Evolutionary conservation across 2,113 vertebrate species (phyloP), one percentile per base, ranked within the genome.

Genomic region (Phyllostomus hastatus): DNA sequence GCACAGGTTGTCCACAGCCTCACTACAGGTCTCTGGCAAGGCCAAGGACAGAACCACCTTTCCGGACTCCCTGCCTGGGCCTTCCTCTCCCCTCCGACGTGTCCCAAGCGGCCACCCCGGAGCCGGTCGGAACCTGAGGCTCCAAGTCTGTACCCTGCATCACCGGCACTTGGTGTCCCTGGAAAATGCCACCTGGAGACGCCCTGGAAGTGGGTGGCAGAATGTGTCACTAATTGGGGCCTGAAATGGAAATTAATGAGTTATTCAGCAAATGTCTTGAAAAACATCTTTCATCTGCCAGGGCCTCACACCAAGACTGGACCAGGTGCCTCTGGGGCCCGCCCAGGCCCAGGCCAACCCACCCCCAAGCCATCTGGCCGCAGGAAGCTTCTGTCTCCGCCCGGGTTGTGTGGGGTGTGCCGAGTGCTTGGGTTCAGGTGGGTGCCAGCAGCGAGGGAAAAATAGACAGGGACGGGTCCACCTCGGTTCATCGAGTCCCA

Each of bases 211-310:
- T 48, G 24, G 61, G 81, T 95, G 46, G 83, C 54, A 69, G 61
- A 78, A 83, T 80, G 20, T 88, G 54, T 96, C 95, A 93, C 82
- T 96, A n/a, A 86, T 69, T 91, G 78, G 76, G 92, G 33, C 67
- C 90, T 82, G 35, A 90, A 82, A 82, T 86, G 78, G 79, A 94
- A 96, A 91, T 96, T 95, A 95, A 96, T 95, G 92, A 96, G 90
- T 82, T 92, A 59, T n/a, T 94, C 14, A 82, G 84, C 43, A 94
- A 59, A 70, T 33, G 70, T 94, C 81, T 81, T 5, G 16, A 94
- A 79, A 91, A 95, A 66, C 57, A 83, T 88, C 72, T 73, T 67
- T 95, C 69, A 78, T 81, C 22, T 93, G 57, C 43, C 59, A 22
- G 59, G 85, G 89, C 52, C 76, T 54, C 69, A 72, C 41, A 72